A percentile compares a stretch with the other conserved stretches of the same genome.
Conservation (phyloP, 2,797 vertebrate species). For the Eutrigla gurnardus region DNA sequence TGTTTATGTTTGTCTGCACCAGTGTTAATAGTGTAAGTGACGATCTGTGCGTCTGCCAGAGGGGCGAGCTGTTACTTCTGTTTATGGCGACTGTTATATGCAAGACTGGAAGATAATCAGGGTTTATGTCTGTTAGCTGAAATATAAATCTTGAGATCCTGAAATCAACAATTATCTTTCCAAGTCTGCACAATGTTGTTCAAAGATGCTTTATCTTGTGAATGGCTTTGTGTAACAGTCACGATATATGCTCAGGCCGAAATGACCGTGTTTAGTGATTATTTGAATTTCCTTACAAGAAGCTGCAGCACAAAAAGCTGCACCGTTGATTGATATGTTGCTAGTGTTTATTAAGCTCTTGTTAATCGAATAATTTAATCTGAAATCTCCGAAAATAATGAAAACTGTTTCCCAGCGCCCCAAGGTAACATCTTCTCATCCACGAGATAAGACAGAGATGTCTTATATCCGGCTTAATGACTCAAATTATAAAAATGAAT, state of each 20-base stretch:
- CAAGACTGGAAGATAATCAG: constrained; percentile 21
- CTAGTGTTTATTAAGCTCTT: constrained; percentile 9
- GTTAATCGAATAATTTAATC: constrained; percentile 6
- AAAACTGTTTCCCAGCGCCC: background rate
- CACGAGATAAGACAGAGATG: too few species aligned
- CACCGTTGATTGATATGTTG: background rate
- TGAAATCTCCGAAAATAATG: constrained; percentile 1
- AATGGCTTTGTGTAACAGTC: constrained; percentile 19
- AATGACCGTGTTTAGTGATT: constrained; percentile 1
- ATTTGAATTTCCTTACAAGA: constrained; percentile 9
- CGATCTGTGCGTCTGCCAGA: constrained; percentile 44
- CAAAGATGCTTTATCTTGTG: constrained; percentile 3
- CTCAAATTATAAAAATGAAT: background rate
- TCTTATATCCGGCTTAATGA: background rate
- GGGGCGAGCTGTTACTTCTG: constrained; percentile 39
- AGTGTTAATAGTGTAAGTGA: constrained; percentile 69
- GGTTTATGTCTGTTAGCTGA: constrained; percentile 36
- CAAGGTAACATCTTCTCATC: background rate
- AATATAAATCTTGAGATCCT: constrained; percentile 34
- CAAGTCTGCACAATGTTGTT: constrained; percentile 19
- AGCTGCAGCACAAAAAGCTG: background rate
- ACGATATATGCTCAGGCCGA: background rate
- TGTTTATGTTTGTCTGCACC: constrained; percentile 73
- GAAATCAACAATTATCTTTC: constrained; percentile 29
- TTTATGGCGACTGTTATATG: constrained; percentile 37